Conservation (phyloP, 2,888 invertebrate species). For the Ctena decussata region DNA sequence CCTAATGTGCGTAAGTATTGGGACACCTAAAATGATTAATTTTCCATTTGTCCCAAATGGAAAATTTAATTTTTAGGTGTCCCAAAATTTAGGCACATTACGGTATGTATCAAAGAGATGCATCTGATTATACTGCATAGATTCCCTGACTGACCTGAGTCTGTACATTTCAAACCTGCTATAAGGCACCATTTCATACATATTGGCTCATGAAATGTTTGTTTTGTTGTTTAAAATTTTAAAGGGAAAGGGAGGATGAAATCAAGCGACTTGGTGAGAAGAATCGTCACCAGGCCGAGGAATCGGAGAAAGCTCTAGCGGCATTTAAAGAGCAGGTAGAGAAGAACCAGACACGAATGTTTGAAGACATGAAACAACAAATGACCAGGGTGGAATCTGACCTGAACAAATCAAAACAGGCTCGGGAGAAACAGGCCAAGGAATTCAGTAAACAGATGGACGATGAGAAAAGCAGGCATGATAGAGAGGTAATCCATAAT, state of each 20-base stretch:
- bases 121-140: no score
- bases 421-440: slow-evolving; percentile 83
- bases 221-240: background rate
- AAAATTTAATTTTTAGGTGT: no score
- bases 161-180: no score
- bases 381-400: slow-evolving; percentile 84
- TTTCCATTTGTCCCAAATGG: no score
- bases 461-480: slow-evolving; percentile 79
- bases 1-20: no score
- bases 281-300: slow-evolving; percentile 77
- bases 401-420: slow-evolving; percentile 83
- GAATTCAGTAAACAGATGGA: slow-evolving; percentile 83
- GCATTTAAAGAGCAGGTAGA: slow-evolving; percentile 85
- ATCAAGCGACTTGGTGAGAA: slow-evolving; percentile 76
- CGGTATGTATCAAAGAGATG: no score
- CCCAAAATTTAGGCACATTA: no score
- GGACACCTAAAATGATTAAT: no score
- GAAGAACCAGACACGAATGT: slow-evolving; percentile 83
- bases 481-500: slow-evolving; percentile 82
- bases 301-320: slow-evolving; percentile 83
- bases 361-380: slow-evolving; percentile 86
- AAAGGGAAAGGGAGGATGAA: slow-evolving; percentile 85
- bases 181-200: no score
- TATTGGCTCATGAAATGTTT: no score
- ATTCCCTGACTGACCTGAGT: no score